Base-by-base conservation (phyloP, 1,140 invertebrate species). In the Zaprionus inermis region DNA sequence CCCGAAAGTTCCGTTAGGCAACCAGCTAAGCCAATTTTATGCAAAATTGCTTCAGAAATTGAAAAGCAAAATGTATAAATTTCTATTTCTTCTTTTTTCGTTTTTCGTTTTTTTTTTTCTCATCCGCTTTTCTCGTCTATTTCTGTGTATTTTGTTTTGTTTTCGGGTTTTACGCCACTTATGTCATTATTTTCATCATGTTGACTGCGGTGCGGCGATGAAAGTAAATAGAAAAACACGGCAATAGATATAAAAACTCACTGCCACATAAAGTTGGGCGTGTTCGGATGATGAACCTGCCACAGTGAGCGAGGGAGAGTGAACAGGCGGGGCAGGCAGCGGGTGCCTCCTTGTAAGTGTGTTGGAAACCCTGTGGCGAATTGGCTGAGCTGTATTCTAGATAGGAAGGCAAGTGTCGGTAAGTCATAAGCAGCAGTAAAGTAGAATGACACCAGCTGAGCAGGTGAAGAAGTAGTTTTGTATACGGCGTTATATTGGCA, bases 1-100 rank as follows among this genome's bases (percentile, higher is more conserved):
- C 52, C 68, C 46, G 30, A 63, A 46, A 52, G 44, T 51, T 61
- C 54, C 46, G 57, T 49, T 34, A 16, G 38, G n/a, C 41, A 22
- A 10, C 2, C 30, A 36, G 56, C 56, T 76, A 66, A 67, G 79
- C 76, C 76, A 79, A 79, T 79, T 76, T 72, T 77, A 82, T 88
- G 76, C 76, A 77, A 82, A 79, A 76, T 79, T 82, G 74, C 84
- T 78, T 83, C 75, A 89, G 83, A 83, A 89, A 88, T 88, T 86
- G 83, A 78, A 88, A 88, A 89, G 60, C 69, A 69, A 79, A 79
- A 85, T 72, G 68, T 64, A 73, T 70, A 73, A 28, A 58, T 51
- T 70, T 61, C 28, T 61, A n/a, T 41, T 12, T 24, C 24, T 63
- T 52, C 3, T 22, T 3, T 10, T 32, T 9, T 18, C 5, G 10